Evolutionary conservation across 2,888 invertebrate species (phyloP), one percentile per base, ranked within the genome.

Genomic region (Drosophila neoperkinsi): DNA sequence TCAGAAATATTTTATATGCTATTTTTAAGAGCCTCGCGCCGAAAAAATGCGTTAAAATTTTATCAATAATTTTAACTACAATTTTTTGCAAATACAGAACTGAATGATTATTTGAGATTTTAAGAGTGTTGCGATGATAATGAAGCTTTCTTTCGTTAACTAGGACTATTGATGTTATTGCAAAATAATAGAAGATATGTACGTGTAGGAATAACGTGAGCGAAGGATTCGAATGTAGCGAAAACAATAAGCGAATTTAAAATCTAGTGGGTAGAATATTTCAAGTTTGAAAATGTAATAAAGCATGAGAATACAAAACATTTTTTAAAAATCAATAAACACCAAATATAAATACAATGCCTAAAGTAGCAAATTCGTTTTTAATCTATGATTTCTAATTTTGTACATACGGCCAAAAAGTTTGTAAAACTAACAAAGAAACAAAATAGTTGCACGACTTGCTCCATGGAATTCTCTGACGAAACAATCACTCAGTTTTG

Each of bases 161-260:
- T 70, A 76, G 74, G 60, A 67, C 82, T 90, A 86, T 90, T 90
- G 79, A 88, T 89, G 80, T 90, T 90, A 88, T 91, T 90, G 79
- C 66, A 46, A 81, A 74, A 90, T 90, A 90, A 87, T 87, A 85
- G 84, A 88, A 84, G 51, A 84, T 84, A 83, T 16, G 68, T 84
- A 81, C n/a, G 68, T 79, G 67, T 65, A 65, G 51, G 52, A 52
- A 66, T 64, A 72, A 72, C 33, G 73, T 63, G 55, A 73, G 64
- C 71, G 38, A 73, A 59, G 46, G 41, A 66, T 70, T 75, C 53
- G 36, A 34, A 61, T 62, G 69, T 63, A 71, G 62, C 50, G 68
- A 64, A 72, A 73, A 73, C 72, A 74, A 76, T 68, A 79, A 84
- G 76, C 87, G 87, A 87, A 87, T 87, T 87, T 87, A 89, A 74